These are phyloP conservation scores for Caenorhabditis sp. DNA, from an alignment of 2,888 invertebrate genomes.

Conservation along the genomic window DNA sequence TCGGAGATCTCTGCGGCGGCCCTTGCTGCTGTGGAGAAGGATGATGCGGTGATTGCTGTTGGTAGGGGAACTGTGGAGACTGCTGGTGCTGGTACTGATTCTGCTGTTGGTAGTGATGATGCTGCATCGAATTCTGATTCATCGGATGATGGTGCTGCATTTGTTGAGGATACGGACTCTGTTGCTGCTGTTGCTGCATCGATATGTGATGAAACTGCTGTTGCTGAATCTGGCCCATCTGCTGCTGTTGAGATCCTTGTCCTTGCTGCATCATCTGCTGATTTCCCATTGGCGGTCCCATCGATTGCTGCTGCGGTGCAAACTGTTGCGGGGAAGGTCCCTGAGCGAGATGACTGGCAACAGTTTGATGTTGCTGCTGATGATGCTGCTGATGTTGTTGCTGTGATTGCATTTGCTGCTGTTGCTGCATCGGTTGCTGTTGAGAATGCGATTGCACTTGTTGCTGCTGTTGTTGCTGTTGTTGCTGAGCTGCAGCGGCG, in stretches of 20 bases:
- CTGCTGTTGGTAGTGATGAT: slow-evolving; percentile 36
- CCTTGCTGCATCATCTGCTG: background rate
- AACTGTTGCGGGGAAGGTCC: background rate
- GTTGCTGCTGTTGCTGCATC: slow-evolving; percentile 4
- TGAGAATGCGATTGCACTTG: background rate
- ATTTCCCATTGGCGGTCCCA: background rate
- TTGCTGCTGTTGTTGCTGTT: slow-evolving; percentile 13
- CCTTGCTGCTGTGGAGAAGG: slow-evolving; percentile 24
- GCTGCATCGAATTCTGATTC: slow-evolving; percentile 19
- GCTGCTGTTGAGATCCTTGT: slow-evolving; percentile 22
- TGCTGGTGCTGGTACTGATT: slow-evolving; percentile 38
- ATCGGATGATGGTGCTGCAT: slow-evolving; percentile 22
- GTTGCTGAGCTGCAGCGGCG: slow-evolving; percentile 16
- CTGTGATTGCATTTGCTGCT: slow-evolving; percentile 3
- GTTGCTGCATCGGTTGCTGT: slow-evolving; percentile 2
- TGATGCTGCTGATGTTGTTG: background rate
- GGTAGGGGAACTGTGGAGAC: slow-evolving; percentile 42
- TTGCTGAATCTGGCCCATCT: slow-evolving; percentile 16
- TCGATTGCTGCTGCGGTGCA: background rate
- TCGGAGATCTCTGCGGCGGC: slow-evolving; percentile 38
- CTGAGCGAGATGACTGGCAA: background rate
- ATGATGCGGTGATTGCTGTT: slow-evolving; percentile 13
- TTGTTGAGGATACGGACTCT: slow-evolving; percentile 27
- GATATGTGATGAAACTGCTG: slow-evolving; percentile 19
- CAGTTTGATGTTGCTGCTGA: slow-evolving; percentile 4